Evolutionary conservation across 2,888 invertebrate genomes (phyloP).

Genomic region (Prosapia bicincta): DNA sequence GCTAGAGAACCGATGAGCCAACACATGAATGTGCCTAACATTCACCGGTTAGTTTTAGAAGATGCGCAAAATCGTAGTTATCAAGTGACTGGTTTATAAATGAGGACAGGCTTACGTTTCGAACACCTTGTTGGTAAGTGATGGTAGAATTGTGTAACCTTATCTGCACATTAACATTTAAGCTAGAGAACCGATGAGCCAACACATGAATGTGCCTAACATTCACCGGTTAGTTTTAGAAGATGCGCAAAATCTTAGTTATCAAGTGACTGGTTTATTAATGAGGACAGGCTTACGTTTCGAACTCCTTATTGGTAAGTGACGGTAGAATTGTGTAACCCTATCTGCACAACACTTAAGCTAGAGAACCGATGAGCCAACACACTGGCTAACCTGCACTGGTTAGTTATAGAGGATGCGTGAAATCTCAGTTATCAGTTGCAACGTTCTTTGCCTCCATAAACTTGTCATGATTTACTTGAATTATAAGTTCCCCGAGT

Average conservation of each 20-base stretch:
- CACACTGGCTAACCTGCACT: conserved; percentile 63
- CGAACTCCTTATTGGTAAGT: conserved; percentile 56
- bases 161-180: too few species aligned
- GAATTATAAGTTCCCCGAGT: too few species aligned
- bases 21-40: conserved; percentile 60
- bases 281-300: conserved; percentile 54
- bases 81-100: conserved; percentile 50
- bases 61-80: conserved; percentile 56
- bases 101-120: conserved; percentile 54
- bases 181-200: too few species aligned
- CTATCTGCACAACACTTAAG: too few species aligned
- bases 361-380: too few species aligned
- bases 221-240: conserved; percentile 74
- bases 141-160: too few species aligned
- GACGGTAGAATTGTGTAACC: too few species aligned
- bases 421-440: conserved; percentile 50
- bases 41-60: conserved; percentile 74
- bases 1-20: too few species aligned
- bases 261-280: conserved; percentile 50
- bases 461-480: too few species aligned
- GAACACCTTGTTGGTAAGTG: conserved; percentile 56
- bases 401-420: conserved; percentile 74
- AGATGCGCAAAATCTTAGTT: conserved; percentile 56
- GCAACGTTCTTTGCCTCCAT: too few species aligned
- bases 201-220: conserved; percentile 61